Percentiles rank a stretch among this genome's conserved stretches.
These are phyloP conservation scores for Paguma larvata DNA, from an alignment of 2,797 vertebrate genomes.

Conservation along the genomic window DNA sequence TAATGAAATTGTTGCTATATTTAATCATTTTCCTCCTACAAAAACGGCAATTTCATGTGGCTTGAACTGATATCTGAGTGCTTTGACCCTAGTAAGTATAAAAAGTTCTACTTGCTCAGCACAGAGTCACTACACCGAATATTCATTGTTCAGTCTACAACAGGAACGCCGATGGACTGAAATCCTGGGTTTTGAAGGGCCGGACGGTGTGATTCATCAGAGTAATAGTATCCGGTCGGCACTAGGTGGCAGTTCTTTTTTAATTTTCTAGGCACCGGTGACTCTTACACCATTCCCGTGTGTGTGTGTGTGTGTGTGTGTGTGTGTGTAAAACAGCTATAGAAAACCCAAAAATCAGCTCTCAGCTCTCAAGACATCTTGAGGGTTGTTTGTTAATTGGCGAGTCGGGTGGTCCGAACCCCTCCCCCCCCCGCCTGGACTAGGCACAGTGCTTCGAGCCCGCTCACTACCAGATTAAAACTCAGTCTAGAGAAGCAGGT, in stretches of 20 bases:
- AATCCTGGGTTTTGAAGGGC: constrained; percentile 17
- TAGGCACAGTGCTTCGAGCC: not conserved
- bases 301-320: not conserved
- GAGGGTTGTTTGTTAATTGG: not conserved
- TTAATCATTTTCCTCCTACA: not conserved
- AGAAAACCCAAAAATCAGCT: not conserved
- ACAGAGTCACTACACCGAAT: not conserved
- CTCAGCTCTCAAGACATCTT: not conserved
- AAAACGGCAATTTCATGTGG: not conserved
- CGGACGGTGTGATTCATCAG: constrained; percentile 38
- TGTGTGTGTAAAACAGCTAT: not conserved
- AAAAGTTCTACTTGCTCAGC: not conserved
- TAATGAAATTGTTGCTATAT: not conserved
- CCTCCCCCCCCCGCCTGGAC: no score
- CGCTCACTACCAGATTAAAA: not conserved
- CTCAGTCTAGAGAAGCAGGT: not conserved
- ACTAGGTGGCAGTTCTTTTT: constrained; percentile 86
- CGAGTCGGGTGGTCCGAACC: not conserved
- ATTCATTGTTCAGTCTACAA: not conserved
- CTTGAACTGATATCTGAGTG: not conserved
- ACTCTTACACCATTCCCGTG: not conserved
- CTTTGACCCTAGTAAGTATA: not conserved
- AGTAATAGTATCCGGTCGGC: constrained; percentile 76
- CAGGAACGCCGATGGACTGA: not conserved
- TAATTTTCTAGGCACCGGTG: constrained; percentile 71